These are phyloP conservation scores for Colaptes auratus DNA, from an alignment of 2,113 vertebrate species.

Conservation along the genomic window DNA sequence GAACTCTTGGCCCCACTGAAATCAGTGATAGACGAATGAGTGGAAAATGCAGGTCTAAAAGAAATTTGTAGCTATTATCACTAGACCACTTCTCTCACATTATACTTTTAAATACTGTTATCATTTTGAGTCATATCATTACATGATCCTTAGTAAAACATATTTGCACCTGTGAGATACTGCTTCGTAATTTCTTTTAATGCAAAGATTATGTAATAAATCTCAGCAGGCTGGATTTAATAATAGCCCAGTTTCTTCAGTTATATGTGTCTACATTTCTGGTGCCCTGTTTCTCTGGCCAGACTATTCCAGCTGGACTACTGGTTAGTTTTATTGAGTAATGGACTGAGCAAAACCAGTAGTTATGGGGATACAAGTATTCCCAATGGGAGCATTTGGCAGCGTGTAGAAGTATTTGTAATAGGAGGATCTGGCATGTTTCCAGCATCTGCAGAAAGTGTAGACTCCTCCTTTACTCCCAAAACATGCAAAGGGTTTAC, in stretches of 20 bases:
- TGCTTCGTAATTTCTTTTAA: constrained; percentile 12
- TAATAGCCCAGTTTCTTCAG: constrained; percentile 16
- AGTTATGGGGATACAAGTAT: constrained; percentile 43
- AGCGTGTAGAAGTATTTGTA: constrained; percentile 48
- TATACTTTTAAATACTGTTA: constrained; percentile 46
- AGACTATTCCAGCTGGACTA: constrained; percentile 36
- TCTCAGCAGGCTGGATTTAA: background rate
- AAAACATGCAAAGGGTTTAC: constrained; percentile 61
- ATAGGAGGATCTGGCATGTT: constrained; percentile 17
- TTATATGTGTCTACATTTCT: constrained; percentile 8
- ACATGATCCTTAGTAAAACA: background rate
- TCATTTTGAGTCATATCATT: constrained; percentile 16
- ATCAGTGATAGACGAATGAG: background rate
- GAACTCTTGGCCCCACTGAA: constrained; percentile 12
- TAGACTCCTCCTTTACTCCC: constrained; percentile 51
- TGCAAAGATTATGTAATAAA: constrained; percentile 16
- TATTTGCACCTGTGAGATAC: constrained; percentile 27
- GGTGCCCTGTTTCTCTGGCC: background rate
- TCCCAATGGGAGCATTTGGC: constrained; percentile 43
- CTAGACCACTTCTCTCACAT: constrained; percentile 29
- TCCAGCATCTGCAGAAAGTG: constrained; percentile 60
- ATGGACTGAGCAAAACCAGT: constrained; percentile 55
- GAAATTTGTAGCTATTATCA: constrained; percentile 2
- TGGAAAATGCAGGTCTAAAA: constrained; percentile 10
- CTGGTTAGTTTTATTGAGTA: constrained; percentile 43